Base-by-base conservation (phyloP, 92 coral and sea anemone genomes). In the Epizoanthus stellaris region DNA sequence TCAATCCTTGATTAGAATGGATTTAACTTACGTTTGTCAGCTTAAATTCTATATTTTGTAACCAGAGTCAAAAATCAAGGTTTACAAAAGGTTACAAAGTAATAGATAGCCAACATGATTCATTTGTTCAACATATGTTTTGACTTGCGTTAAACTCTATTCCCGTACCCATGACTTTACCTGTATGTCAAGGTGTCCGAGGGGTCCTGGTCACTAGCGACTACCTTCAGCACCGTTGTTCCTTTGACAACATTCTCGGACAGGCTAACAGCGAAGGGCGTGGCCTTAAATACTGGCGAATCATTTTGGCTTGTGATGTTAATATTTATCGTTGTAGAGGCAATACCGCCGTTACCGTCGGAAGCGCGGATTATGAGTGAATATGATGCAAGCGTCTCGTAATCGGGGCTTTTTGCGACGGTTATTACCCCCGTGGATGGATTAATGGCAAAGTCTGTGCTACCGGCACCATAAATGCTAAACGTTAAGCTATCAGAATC, bases 351-450 rank as follows among this genome's bases (percentile, higher is more conserved):
- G 21, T 82, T 82, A 13, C 90, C 89, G 67, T 91, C 97, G 0
- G 87, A 61, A 20, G 81, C 94, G 38, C 80, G 82, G 21, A 93
- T 59, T 1, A 89, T 88, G 67, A 93, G 77, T 20, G 85, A 88
- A 67, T 91, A 82, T 49, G 71, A 92, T 4, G 90, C 23, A 34
- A 59, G 75, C 21, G 71, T 30, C 62, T 93, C 97, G 17, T 85
- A 86, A 73, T 93, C 88, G 0, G 89, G 82, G 5, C 88, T 83
- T 73, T 80, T 73, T 0, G 93, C 80, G 16, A 93, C 77, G 6
- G 97, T 91, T 34, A 91, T 89, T 6, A 80, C 91, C 5, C 97
- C 97, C 0, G 97, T 93, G n/a, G 88, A 61, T 2, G 92, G 87
- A 65, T 89, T 79, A 14, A 93, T 59, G 25, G 77, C 80, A 76